A percentile compares a stretch with the other conserved stretches of the same genome.
phyloP scores from a whole-genome alignment of 2,797 vertebrate genomes.

The Malurus splendens region DNA sequence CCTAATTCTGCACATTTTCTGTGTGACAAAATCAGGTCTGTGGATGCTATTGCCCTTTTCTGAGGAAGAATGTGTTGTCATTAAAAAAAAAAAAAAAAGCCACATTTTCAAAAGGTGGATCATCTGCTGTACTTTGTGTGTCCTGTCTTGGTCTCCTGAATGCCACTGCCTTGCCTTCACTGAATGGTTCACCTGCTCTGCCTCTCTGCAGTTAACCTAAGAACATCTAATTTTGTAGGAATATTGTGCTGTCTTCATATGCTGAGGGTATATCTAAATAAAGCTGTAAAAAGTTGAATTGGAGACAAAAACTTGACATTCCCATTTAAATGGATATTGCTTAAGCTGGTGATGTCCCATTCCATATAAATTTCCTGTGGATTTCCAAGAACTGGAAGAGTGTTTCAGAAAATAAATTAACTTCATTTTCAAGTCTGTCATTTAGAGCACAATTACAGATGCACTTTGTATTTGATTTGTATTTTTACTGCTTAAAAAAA shows the following conservation, averaged over 20 bases:
- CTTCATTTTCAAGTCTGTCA: neutral
- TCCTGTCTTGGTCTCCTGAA: neutral
- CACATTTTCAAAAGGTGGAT: neutral
- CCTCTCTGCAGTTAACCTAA: neutral
- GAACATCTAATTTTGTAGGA: neutral
- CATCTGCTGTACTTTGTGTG: neutral
- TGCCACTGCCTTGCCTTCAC: neutral
- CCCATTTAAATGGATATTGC: neutral
- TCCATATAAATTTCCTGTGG: neutral
- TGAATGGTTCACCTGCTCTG: neutral
- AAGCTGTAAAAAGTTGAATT: neutral
- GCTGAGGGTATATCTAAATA: neutral
- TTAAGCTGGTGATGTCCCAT: neutral
- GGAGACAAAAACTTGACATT: neutral
- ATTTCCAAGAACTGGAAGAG: neutral
- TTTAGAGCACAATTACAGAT: neutral
- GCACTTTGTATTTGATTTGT: neutral
- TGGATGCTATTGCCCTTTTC: neutral
- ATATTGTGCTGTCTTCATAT: neutral
- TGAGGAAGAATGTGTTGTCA: neutral
- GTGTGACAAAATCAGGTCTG: neutral
- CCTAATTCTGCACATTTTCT: neutral
- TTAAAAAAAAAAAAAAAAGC: neutral
- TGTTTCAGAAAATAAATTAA: neutral
- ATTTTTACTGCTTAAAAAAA: neutral